These are phyloP conservation scores for Elegia similella DNA, from an alignment of 2,888 invertebrate species.

Conservation along the genomic window DNA sequence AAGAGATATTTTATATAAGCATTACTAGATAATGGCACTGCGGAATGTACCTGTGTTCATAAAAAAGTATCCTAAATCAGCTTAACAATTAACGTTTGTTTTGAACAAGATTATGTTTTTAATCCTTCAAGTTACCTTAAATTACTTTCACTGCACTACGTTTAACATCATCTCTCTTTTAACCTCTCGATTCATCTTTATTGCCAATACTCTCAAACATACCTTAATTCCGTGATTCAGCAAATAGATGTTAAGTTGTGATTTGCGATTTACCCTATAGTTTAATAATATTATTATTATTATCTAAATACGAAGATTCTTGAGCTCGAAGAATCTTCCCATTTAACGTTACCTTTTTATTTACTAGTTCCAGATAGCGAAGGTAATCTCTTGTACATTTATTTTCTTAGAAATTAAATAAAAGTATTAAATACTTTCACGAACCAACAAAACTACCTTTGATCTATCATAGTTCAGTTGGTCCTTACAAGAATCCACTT, in stretches of 20 bases:
- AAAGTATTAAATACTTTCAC: neutral
- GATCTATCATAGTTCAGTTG: constrained; percentile 32
- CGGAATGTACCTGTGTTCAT: constrained; percentile 76
- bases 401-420: neutral
- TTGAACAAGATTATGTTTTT: constrained; percentile 74
- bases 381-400: constrained; percentile 37
- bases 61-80: constrained; percentile 75
- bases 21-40: constrained; percentile 75
- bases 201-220: constrained; percentile 59
- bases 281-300: constrained; percentile 46
- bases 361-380: constrained; percentile 53
- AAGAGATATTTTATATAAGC: constrained; percentile 65
- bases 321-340: constrained; percentile 74
- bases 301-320: constrained; percentile 69
- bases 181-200: constrained; percentile 54
- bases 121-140: constrained; percentile 51
- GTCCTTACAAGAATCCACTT: constrained; percentile 62
- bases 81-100: constrained; percentile 63
- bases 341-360: constrained; percentile 53
- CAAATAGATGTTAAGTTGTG: constrained; percentile 79
- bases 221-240: constrained; percentile 58
- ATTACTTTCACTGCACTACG: constrained; percentile 54
- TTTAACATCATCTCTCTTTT: constrained; percentile 56
- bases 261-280: constrained; percentile 74
- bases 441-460: constrained; percentile 29